These are phyloP conservation scores for Bombyx mandarina DNA, from an alignment of 1,140 invertebrate genomes.

Conservation along the genomic window DNA sequence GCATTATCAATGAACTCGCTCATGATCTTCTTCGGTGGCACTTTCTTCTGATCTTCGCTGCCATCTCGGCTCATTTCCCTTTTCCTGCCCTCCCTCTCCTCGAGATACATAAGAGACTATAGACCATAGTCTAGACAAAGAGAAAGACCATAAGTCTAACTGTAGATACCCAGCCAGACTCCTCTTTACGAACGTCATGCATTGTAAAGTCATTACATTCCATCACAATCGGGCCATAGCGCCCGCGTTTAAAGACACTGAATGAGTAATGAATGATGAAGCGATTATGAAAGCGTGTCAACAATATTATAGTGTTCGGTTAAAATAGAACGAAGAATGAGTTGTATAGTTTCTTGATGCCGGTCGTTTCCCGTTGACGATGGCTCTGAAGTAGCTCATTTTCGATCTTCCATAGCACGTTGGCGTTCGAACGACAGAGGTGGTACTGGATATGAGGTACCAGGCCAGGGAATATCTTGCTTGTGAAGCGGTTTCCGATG, in stretches of 20 bases:
- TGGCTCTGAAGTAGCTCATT: conserved; percentile 83
- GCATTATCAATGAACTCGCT: conserved; percentile 27
- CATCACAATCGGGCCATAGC: conserved; percentile 49
- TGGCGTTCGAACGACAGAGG: conserved; percentile 47
- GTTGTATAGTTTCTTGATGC: conserved; percentile 87
- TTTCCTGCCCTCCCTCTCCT: conserved; percentile 47
- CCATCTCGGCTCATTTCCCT: conserved; percentile 56
- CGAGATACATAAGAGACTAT: conserved; percentile 51
- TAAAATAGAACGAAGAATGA: conserved; percentile 89
- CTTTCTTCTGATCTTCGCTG: conserved; percentile 44
- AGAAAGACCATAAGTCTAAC: conserved; percentile 30
- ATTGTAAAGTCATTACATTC: conserved; percentile 44
- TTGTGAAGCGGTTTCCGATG: conserved; percentile 51
- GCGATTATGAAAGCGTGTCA: conserved; percentile 10
- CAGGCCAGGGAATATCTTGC: conserved; percentile 37
- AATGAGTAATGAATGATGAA: conserved; percentile 46
- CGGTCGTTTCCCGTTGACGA: conserved; percentile 83
- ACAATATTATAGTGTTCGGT: conserved; percentile 40
- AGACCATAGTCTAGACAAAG: conserved; percentile 33
- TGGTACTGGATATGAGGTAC: conserved; percentile 51
- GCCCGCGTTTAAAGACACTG: conserved; percentile 41
- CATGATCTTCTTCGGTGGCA: conserved; percentile 59
- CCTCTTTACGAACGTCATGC: conserved; percentile 47
- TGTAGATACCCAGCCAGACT: conserved; percentile 51
- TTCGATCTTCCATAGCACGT: conserved; percentile 77